These are phyloP conservation scores for Virgularia gustaviana DNA, from an alignment of 92 coral and sea anemone species.

Conservation along the genomic window DNA sequence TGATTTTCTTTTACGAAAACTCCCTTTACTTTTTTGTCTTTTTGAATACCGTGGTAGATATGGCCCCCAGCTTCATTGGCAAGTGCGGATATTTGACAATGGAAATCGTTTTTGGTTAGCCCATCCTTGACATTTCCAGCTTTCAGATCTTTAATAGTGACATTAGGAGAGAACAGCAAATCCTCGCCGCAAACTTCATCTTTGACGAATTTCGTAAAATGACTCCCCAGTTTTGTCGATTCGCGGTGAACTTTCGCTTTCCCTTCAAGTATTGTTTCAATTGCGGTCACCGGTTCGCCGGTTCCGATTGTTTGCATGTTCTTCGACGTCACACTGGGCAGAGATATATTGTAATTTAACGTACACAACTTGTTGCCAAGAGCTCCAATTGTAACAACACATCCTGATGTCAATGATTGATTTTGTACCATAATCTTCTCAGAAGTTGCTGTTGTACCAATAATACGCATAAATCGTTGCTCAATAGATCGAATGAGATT, in stretches of 20 bases:
- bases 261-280: neutral
- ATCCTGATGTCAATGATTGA: neutral
- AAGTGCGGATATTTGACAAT: conserved; percentile 36
- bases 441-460: neutral
- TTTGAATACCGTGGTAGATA: conserved; percentile 24
- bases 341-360: neutral
- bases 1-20: conserved; percentile 5
- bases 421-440: neutral
- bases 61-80: conserved; percentile 47
- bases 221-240: neutral
- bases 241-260: neutral
- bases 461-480: neutral
- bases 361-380: neutral
- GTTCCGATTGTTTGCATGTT: neutral
- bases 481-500: conserved; percentile 5
- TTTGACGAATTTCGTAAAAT: neutral
- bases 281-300: neutral
- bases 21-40: conserved; percentile 23
- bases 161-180: neutral
- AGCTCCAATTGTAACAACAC: neutral
- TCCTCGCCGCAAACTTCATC: neutral
- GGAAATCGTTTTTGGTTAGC: conserved; percentile 1
- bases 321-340: neutral
- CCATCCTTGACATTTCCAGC: neutral
- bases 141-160: conserved; percentile 10